Percentiles rank a stretch among this genome's conserved stretches.
These are phyloP conservation scores for Sebastes goodei DNA, from an alignment of 2,797 vertebrate species.

Conservation along the genomic window DNA sequence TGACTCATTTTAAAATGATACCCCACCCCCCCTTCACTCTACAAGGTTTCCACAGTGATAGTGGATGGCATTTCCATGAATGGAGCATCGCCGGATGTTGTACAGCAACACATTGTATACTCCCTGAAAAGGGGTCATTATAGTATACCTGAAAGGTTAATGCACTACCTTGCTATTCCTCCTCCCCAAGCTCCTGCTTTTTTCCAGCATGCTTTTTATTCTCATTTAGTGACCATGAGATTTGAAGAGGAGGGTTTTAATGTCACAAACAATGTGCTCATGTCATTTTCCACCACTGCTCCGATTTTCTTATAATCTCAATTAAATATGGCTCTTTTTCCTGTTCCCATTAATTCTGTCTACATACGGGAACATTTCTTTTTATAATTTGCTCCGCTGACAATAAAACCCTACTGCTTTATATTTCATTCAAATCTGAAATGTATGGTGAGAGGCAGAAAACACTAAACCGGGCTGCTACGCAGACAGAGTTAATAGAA, in stretches of 20 bases:
- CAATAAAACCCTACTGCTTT: neutral
- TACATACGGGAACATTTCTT: neutral
- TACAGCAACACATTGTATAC: constrained; percentile 26
- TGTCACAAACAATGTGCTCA: constrained; percentile 26
- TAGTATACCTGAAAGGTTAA: constrained; percentile 65
- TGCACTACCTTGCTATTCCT: constrained; percentile 53
- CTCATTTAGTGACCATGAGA: constrained; percentile 34
- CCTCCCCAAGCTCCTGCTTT: constrained; percentile 16
- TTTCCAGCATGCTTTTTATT: constrained; percentile 26
- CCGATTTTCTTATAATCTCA: neutral
- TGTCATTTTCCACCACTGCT: neutral
- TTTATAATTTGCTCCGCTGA: neutral
- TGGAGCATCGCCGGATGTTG: constrained; percentile 27
- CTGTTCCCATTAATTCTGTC: neutral
- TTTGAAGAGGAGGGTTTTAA: constrained; percentile 31
- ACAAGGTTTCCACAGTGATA: constrained; percentile 61
- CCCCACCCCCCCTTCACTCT: neutral
- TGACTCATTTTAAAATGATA: constrained; percentile 27
- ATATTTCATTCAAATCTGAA: constrained; percentile 1
- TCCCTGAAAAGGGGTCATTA: constrained; percentile 61
- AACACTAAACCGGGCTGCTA: neutral
- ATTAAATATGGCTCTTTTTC: neutral
- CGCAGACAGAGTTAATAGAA: neutral
- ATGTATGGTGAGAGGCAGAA: neutral
- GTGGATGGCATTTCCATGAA: constrained; percentile 25